Conservation (phyloP, 2,888 invertebrate species). For the Eristalis intricaria region DNA sequence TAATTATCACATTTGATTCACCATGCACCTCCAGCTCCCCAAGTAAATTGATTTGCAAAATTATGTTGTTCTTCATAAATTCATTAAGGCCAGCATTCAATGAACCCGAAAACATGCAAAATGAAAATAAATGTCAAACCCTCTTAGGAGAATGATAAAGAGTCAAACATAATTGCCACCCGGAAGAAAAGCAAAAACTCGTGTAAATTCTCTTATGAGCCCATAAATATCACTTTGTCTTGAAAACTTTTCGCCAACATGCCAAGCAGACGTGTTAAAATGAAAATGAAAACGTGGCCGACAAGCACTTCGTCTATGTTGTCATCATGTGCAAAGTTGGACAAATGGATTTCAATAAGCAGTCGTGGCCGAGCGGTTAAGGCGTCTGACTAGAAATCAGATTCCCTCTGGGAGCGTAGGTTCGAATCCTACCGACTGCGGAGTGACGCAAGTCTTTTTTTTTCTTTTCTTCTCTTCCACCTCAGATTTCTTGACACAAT, state of each 20-base stretch:
- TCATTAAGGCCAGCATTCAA: background rate
- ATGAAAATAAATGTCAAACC: background rate
- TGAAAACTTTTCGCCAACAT: background rate
- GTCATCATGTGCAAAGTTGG: background rate
- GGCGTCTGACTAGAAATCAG: constrained; percentile 73
- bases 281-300: background rate
- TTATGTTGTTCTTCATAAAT: background rate
- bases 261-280: background rate
- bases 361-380: constrained; percentile 73
- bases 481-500: background rate
- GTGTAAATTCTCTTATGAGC: background rate
- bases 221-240: background rate
- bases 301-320: background rate
- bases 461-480: background rate
- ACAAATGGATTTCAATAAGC: constrained; percentile 8
- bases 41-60: background rate
- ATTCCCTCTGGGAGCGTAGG: constrained; percentile 75
- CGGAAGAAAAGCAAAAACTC: background rate
- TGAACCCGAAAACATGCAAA: background rate
- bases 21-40: background rate
- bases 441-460: background rate
- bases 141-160: background rate
- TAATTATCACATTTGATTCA: no score
- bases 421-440: constrained; percentile 76
- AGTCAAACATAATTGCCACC: background rate